A percentile compares a stretch with the other conserved stretches of the same genome.
phyloP scores from a whole-genome alignment of 2,797 vertebrate genomes.

The Linurgus olivaceus region DNA sequence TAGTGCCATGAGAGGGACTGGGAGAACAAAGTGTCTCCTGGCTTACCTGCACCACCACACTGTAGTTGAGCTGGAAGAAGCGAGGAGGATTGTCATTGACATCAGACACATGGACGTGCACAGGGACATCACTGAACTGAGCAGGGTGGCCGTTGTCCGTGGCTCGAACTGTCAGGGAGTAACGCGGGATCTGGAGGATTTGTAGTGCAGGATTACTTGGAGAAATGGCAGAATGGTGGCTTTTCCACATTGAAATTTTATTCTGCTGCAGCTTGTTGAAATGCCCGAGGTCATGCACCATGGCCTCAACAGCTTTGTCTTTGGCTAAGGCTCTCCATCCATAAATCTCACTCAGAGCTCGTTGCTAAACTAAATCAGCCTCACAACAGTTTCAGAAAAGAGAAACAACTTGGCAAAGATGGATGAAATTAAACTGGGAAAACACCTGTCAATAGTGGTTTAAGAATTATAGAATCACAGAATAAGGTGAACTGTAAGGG shows the following conservation, averaged over 20 bases:
- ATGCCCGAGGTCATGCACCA: background rate
- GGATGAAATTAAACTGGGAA: background rate
- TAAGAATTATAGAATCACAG: background rate
- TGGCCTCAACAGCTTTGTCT: background rate
- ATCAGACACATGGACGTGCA: constrained; percentile 84
- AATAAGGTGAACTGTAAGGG: background rate
- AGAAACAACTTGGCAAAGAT: background rate
- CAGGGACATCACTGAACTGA: constrained; percentile 80
- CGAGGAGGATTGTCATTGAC: constrained; percentile 94
- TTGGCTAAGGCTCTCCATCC: background rate
- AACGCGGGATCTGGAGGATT: constrained; percentile 83
- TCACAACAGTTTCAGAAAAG: background rate
- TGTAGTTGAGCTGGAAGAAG: constrained; percentile 92
- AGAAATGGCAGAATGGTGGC: background rate
- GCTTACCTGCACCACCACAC: constrained; percentile 87
- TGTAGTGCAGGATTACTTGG: background rate
- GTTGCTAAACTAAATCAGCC: background rate
- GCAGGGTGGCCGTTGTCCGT: constrained; percentile 86
- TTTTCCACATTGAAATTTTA: background rate
- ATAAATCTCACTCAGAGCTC: background rate
- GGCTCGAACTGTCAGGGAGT: constrained; percentile 88
- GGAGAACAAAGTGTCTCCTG: background rate
- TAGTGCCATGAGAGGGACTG: background rate
- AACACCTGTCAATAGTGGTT: background rate
- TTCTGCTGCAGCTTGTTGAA: background rate